These are phyloP conservation scores for Folsomia candida DNA, from an alignment of 2,888 invertebrate genomes.

Conservation along the genomic window DNA sequence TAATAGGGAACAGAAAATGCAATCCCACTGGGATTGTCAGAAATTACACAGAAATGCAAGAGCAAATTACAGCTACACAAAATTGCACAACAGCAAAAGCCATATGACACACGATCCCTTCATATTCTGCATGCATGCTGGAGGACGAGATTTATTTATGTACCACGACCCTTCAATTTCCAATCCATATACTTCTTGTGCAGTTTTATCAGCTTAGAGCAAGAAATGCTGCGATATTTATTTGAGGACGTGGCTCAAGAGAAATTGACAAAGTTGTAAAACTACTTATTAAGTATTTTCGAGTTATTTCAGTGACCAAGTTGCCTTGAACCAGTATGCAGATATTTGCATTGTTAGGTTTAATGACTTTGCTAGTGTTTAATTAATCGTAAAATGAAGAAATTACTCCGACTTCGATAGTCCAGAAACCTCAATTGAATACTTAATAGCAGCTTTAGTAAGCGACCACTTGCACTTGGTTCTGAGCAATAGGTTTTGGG, in stretches of 20 bases:
- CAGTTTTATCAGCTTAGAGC: conserved; percentile 2
- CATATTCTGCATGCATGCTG: background rate
- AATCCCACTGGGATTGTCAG: background rate
- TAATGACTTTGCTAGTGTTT: conserved; percentile 37
- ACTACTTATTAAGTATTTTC: no score
- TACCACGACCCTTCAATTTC: no score
- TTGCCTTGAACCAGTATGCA: no score
- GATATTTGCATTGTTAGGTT: conserved; percentile 42
- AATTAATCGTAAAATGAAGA: conserved; percentile 47
- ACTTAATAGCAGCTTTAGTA: background rate
- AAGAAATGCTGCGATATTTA: background rate
- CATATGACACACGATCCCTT: background rate
- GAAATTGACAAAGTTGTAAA: background rate
- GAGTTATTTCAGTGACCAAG: background rate
- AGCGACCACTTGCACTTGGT: background rate
- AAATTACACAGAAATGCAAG: conserved; percentile 1
- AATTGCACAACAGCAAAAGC: no score
- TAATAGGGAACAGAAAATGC: background rate
- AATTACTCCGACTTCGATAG: conserved; percentile 18
- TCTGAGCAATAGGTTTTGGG: background rate
- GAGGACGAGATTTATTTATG: background rate
- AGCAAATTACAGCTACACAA: conserved; percentile 3
- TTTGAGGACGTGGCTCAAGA: background rate
- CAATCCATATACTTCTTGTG: background rate
- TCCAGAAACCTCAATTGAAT: background rate